phyloP scores from a whole-genome alignment of 2,888 invertebrate species.

The Tridacna crocea region DNA sequence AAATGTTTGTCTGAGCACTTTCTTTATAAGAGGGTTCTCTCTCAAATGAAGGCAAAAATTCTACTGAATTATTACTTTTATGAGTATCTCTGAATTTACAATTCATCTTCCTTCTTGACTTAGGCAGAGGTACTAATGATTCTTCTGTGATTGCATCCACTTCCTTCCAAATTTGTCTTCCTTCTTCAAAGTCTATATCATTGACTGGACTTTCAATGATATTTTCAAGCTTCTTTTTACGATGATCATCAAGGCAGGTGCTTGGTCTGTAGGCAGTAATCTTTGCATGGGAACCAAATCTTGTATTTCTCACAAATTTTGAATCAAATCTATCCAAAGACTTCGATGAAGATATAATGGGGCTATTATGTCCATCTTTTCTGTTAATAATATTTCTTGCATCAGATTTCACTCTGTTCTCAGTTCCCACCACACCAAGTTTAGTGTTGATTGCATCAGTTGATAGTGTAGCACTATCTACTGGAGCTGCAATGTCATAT shows the following conservation, averaged over 20 bases:
- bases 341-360: neutral
- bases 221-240: constrained; percentile 20
- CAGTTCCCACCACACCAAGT: neutral
- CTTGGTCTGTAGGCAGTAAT: constrained; percentile 38
- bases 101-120: neutral
- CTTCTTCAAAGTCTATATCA: constrained; percentile 29
- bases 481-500: constrained; percentile 9
- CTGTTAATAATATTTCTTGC: no score
- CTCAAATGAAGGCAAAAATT: constrained; percentile 10
- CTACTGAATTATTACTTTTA: constrained; percentile 18
- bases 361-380: neutral
- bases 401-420: neutral
- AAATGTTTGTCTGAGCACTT: neutral
- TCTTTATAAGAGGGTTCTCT: neutral
- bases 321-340: constrained; percentile 10
- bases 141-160: constrained; percentile 23
- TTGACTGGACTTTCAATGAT: constrained; percentile 1
- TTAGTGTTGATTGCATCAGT: neutral
- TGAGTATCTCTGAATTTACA: constrained; percentile 6
- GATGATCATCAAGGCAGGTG: constrained; percentile 33
- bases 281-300: constrained; percentile 31
- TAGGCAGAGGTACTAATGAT: neutral
- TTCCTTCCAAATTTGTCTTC: constrained; percentile 36
- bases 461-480: neutral
- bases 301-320: constrained; percentile 16